Percentiles rank a stretch among this genome's conserved stretches.
Conservation (phyloP, 2,113 vertebrate species). For the Cynocephalus volans region DNA sequence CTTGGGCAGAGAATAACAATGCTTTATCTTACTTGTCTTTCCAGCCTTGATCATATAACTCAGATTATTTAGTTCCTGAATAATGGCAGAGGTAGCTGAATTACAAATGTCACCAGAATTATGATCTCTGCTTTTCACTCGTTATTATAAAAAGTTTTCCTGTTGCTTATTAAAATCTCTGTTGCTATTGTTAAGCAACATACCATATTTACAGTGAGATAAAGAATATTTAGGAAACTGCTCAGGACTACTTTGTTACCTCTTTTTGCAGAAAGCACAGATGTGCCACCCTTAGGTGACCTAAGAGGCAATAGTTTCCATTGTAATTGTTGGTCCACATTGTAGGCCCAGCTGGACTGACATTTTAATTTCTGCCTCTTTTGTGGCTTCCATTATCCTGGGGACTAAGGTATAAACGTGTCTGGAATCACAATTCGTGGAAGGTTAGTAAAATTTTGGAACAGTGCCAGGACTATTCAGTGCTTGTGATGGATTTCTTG, state of each 20-base stretch:
- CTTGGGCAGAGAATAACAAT: conserved; percentile 26
- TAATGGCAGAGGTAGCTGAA: neutral
- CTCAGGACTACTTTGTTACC: neutral
- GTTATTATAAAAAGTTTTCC: neutral
- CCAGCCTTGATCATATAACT: neutral
- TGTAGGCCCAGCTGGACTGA: conserved; percentile 71
- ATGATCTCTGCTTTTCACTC: neutral
- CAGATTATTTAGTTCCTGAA: neutral
- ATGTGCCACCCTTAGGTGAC: conserved; percentile 50
- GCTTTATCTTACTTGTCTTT: neutral
- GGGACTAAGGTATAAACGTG: conserved; percentile 68
- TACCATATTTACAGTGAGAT: neutral
- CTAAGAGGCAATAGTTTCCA: neutral
- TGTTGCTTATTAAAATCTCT: conserved; percentile 22
- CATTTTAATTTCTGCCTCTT: conserved; percentile 77
- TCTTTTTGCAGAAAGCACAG: conserved; percentile 1
- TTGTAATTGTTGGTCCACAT: conserved; percentile 11
- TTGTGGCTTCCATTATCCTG: conserved; percentile 62
- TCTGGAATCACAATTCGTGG: conserved; percentile 44
- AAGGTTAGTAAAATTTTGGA: conserved; percentile 63
- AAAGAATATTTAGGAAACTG: neutral
- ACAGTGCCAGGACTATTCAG: conserved; percentile 63
- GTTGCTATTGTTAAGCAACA: neutral
- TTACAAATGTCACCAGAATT: conserved; percentile 44
- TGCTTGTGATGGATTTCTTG: conserved; percentile 65